Base-by-base conservation (phyloP, 1,140 invertebrate genomes). In the Sitobion miscanthi region DNA sequence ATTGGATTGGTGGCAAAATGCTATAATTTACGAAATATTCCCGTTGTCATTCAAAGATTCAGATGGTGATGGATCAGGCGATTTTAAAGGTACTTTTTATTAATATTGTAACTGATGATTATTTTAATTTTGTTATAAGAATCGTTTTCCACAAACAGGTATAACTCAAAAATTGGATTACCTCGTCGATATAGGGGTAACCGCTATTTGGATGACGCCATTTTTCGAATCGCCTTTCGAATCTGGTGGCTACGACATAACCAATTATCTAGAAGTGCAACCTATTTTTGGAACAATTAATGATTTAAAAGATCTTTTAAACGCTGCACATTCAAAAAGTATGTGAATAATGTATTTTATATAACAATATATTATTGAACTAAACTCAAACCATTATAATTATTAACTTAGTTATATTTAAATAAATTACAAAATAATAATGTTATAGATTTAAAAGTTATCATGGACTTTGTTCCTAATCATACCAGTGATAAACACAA, bases 381-480 rank as follows among this genome's bases (percentile, higher is more conserved):
- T n/a, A n/a, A 69, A n/a, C 2, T 69, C 9, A n/a, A 30, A 62
- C 57, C 9, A 14, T n/a, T 69, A 69, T n/a, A 69, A 1, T 11
- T 42, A 42, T 42, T 4, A 38, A 42, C 42, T 42, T 42, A 42
- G 4, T 42, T n/a, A 62, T n/a, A 62, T 57, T 25, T 23, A 62
- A 86, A 83, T 21, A 57, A 30, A 1, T 25, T 57, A n/a, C n/a
- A 30, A 38, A 9, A 47, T 88, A 23, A 47, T 4, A 47, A 88
- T 54, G 0, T 69, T 57, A 47, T 89, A 97, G 97, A 96, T 94
- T 96, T 98, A 85, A 97, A 97, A 95, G 95, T 98, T 5, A 96
- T 98, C 25, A 94, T 98, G 95, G 98, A 99, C 95, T 97, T 98
- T 94, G 97, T 98, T 38, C 98, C 98, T 8, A 98, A 98, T 95